Percentiles rank a stretch among this genome's conserved stretches.
Conservation (phyloP, 2,888 invertebrate genomes). For the Heliconius ethilla region DNA sequence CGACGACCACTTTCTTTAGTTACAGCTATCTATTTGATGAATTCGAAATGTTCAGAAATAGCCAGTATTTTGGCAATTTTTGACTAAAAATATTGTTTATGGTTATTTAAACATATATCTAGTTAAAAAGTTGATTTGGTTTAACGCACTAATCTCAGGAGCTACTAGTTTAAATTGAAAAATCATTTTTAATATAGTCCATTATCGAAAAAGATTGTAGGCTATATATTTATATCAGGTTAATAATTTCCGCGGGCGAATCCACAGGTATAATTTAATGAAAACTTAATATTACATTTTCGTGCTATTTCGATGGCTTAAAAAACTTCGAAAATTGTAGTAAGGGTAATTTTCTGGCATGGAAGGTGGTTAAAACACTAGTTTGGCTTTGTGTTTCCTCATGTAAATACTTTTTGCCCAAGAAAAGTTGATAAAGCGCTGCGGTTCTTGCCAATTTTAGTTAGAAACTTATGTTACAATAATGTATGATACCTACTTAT, state of each 20-base stretch:
- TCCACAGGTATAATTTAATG: too few species aligned
- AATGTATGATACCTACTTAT: neutral
- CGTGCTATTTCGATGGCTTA: neutral
- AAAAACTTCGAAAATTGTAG: slow-evolving; percentile 33
- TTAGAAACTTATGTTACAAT: slow-evolving; percentile 29
- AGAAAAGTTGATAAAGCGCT: slow-evolving; percentile 47
- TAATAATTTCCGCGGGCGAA: neutral
- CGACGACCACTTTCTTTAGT: slow-evolving; percentile 29
- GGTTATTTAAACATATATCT: too few species aligned
- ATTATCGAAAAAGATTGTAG: neutral
- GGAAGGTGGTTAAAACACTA: slow-evolving; percentile 50
- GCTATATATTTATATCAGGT: neutral
- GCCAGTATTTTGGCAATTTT: neutral
- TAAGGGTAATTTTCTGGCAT: slow-evolving; percentile 48
- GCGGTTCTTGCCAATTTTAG: slow-evolving; percentile 49
- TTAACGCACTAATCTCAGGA: too few species aligned
- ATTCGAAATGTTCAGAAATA: neutral
- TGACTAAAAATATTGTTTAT: neutral
- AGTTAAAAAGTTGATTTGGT: neutral
- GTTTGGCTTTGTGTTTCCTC: slow-evolving; percentile 50
- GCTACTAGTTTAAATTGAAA: too few species aligned
- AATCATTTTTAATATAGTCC: too few species aligned
- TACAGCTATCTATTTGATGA: slow-evolving; percentile 7
- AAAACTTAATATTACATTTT: too few species aligned
- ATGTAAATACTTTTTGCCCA: slow-evolving; percentile 53